Evolutionary conservation across 2,888 invertebrate genomes (phyloP).

Genomic region (Macrosoma leucophasiata): DNA sequence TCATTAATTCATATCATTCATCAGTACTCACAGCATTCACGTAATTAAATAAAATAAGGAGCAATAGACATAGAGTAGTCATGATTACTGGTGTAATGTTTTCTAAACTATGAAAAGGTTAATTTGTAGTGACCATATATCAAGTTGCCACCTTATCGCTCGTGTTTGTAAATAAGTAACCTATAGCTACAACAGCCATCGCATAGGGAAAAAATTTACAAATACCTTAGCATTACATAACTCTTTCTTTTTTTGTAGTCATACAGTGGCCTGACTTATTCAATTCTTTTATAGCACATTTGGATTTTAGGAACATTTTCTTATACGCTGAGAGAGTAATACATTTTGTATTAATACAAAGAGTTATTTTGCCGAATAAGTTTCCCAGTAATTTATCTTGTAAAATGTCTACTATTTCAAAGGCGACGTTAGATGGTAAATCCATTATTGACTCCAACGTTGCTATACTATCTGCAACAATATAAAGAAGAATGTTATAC

Average conservation of each 20-base stretch:
- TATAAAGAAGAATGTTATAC: constrained; percentile 10
- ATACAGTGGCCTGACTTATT: constrained; percentile 50
- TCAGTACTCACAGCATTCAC: no score
- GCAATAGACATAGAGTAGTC: no score
- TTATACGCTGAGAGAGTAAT: constrained; percentile 49
- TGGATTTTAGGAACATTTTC: constrained; percentile 50
- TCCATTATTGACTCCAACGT: constrained; percentile 62
- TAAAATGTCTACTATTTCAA: constrained; percentile 60
- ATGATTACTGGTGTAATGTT: no score
- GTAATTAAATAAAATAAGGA: no score
- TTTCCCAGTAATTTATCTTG: constrained; percentile 59
- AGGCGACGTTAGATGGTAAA: constrained; percentile 56
- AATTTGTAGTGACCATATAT: no score
- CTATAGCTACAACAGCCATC: no score
- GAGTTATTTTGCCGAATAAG: constrained; percentile 57
- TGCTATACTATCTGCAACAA: constrained; percentile 52
- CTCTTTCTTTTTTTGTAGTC: constrained; percentile 42
- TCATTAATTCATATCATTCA: no score
- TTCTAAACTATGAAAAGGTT: no score
- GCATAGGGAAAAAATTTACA: no score
- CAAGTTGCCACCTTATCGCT: no score
- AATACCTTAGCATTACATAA: constrained; percentile 34
- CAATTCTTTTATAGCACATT: constrained; percentile 52
- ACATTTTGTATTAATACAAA: constrained; percentile 59
- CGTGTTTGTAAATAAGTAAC: no score